Base-by-base conservation (phyloP, 2,888 invertebrate genomes). In the Drosophila prostipennis region DNA sequence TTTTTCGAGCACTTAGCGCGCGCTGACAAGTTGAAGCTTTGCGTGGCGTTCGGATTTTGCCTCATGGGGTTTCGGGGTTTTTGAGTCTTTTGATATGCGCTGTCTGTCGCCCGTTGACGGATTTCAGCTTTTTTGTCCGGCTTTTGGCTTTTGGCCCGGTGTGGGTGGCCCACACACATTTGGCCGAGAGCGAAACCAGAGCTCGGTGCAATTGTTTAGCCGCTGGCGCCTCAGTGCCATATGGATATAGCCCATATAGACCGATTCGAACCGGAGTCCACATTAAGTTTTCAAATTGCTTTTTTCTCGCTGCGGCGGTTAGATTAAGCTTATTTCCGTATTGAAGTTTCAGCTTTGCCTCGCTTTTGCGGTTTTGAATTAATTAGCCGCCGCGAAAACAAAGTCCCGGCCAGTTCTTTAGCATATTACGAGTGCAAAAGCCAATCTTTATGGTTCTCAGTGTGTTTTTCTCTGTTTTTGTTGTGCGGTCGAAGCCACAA, bases 21-120 rank as follows among this genome's bases (percentile, higher is more conserved):
- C 65, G 89, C 87, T 89, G 89, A 85, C 89, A 84, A 89, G 79
- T 87, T 89, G 86, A 89, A 77, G 86, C 80, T 78, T 84, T 87
- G 87, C 80, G 72, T 84, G 81, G 87, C 42, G 40, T 51, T 48
- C 49, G 43, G 45, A 45, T 45, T 36, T 55, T 39, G 60, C 68
- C 51, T 74, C 55, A 52, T 72, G 55, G 63, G 52, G 54, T 36
- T 55, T 76, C 68, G 57, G 13, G 56, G 56, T 1, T 34, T 83
- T 89, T 78, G 74, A 72, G 70, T 71, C 77, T 77, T 83, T 79
- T 83, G 88, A 82, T 82, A 76, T 87, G 87, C 72, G 85, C 89
- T 84, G 87, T 81, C 87, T 89, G 85, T 81, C 69, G 79, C 87
- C 80, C 65, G 83, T 77, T 88, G 87, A 86, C 87, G 87, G 59